Percentiles rank a stretch among this genome's conserved stretches.
These are phyloP conservation scores for Stomatorhinus walkeri DNA, from an alignment of 2,797 vertebrate genomes.

Conservation along the genomic window DNA sequence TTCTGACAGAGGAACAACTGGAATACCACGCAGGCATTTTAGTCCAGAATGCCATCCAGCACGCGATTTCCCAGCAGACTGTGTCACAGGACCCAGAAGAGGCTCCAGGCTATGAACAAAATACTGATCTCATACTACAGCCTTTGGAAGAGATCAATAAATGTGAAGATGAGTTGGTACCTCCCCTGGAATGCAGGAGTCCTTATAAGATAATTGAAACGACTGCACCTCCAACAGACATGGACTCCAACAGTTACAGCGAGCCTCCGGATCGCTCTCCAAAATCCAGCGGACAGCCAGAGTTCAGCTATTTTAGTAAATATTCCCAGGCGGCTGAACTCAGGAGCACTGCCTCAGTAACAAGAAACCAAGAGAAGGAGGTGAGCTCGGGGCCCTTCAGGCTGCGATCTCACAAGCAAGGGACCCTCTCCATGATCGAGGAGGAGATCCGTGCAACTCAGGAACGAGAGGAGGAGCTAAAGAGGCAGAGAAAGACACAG, in stretches of 20 bases:
- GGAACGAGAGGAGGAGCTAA: constrained; percentile 89
- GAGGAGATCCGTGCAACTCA: constrained; percentile 96
- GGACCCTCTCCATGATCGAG: constrained; percentile 95
- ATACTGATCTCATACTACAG: constrained; percentile 25
- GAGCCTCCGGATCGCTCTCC: constrained; percentile 43
- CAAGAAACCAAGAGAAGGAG: constrained; percentile 71
- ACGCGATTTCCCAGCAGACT: constrained; percentile 76
- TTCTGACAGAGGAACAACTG: constrained; percentile 69
- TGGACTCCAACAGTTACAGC: constrained; percentile 53
- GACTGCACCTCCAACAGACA: constrained; percentile 66
- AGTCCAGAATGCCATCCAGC: constrained; percentile 85
- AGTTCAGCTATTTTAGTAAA: constrained; percentile 94
- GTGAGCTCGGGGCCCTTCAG: constrained; percentile 84
- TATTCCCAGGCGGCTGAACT: constrained; percentile 94
- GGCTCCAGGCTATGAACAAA: constrained; percentile 33
- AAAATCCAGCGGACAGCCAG: constrained; percentile 60
- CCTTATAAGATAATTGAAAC: not conserved
- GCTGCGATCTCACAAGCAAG: constrained; percentile 87
- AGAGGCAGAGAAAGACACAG: constrained; percentile 73
- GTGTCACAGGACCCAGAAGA: constrained; percentile 40
- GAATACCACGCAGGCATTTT: constrained; percentile 84
- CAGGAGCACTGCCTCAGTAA: constrained; percentile 77
- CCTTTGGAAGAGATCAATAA: constrained; percentile 32
- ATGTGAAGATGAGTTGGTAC: constrained; percentile 50
- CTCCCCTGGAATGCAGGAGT: constrained; percentile 63